Evolutionary conservation across 2,888 invertebrate genomes (phyloP), one percentile per base, ranked within the genome.

Genomic region (Linnaemya vulpina): DNA sequence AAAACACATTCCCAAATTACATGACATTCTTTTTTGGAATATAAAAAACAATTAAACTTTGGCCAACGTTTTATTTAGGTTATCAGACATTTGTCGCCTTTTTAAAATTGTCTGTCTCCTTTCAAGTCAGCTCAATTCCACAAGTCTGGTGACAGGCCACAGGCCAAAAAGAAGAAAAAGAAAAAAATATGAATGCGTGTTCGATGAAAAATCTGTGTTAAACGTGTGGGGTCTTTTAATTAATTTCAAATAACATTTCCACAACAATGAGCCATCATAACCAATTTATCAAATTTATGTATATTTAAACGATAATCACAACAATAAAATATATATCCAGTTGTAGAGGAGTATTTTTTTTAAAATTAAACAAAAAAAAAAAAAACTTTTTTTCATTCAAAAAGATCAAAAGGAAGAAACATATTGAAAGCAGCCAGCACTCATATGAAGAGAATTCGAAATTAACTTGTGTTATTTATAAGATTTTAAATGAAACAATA

Each of bases 261-360:
- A 84, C 80, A 65, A 84, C 84, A 84, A 84, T 80, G 68, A 68
- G 62, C 84, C 84, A 81, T 81, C 84, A 84, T 73, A 81, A 84
- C 53, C 49, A 81, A 84, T 84, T 84, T 81, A 84, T 84, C 81
- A 84, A 77, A 68, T 65, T 81, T 77, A 68, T 67, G 43, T 46
- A 43, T 67, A 68, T 81, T 77, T 83, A 84, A 84, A 77, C 84
- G 80, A 74, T 81, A 81, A 76, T 68, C 71, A 76, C 17, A 82
- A 58, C 40, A 73, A 80, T 40, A 67, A 79, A 20, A 30, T n/a
- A 38, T 15, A 30, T 35, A 46, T 76, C 17, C 58, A 17, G 55
- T 49, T 68, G n/a, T 55, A 20, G 43, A n/a, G n/a, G n/a, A n/a
- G 22, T 4, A 51, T 55, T 80, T 20, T 49, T 49, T 20, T 20